phyloP scores from a whole-genome alignment of 1,140 invertebrate genomes.

The Aculops lycopersici region DNA sequence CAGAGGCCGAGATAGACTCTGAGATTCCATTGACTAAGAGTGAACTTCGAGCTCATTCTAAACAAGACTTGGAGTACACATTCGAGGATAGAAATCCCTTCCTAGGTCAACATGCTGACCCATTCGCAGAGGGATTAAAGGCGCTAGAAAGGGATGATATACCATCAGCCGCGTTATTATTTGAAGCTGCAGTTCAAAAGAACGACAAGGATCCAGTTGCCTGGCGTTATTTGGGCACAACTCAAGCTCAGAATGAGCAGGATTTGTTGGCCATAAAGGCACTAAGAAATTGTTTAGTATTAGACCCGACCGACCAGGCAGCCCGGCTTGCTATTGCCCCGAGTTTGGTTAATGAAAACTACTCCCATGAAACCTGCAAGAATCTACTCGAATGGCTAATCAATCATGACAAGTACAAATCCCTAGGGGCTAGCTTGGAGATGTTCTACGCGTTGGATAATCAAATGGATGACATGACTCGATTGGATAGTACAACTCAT shows the following conservation, averaged over 20 bases:
- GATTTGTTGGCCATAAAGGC: constrained; percentile 22
- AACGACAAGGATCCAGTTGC: constrained; percentile 36
- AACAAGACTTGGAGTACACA: constrained; percentile 44
- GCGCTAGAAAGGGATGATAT: constrained; percentile 53
- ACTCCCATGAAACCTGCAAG: constrained; percentile 22
- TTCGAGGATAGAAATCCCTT: constrained; percentile 62
- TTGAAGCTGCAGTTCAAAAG: constrained; percentile 73
- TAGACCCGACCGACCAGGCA: constrained; percentile 43
- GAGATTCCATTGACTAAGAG: no score
- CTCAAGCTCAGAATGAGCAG: constrained; percentile 70
- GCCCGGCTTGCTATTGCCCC: constrained; percentile 66
- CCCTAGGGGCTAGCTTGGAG: constrained; percentile 22
- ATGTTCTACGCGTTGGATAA: neutral
- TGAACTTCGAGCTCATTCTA: no score
- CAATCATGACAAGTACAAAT: constrained; percentile 44
- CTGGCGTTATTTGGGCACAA: constrained; percentile 28
- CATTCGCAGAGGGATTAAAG: constrained; percentile 49
- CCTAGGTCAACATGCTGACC: constrained; percentile 17
- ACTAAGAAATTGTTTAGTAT: constrained; percentile 30
- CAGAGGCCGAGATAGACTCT: no score
- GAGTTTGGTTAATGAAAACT: constrained; percentile 68
- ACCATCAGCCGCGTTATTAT: constrained; percentile 71
- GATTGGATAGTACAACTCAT: constrained; percentile 10
- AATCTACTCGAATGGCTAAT: constrained; percentile 37
- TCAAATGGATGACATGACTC: neutral